phyloP scores from a whole-genome alignment of 2,113 vertebrate genomes.

The Heterotilapia buettikoferi region DNA sequence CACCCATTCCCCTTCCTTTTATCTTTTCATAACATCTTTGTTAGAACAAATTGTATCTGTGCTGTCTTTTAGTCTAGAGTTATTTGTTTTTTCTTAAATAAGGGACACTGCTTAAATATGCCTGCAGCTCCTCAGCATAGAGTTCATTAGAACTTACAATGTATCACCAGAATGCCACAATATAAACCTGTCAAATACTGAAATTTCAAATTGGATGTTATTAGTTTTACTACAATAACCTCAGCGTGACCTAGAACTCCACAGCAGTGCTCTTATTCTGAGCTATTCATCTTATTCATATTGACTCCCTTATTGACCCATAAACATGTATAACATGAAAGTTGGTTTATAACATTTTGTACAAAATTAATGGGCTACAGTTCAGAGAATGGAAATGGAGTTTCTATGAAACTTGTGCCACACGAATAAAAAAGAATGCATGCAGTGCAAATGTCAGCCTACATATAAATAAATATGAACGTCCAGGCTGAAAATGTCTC shows the following conservation, averaged over 20 bases:
- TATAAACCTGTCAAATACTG: conserved; percentile 15
- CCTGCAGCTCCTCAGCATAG: neutral
- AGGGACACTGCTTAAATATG: neutral
- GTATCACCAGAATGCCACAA: conserved; percentile 13
- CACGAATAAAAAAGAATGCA: neutral
- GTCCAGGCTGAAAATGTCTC: neutral
- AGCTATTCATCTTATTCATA: conserved; percentile 1
- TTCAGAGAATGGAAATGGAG: neutral
- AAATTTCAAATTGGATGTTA: conserved; percentile 19
- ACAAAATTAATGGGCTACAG: neutral
- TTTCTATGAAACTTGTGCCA: neutral
- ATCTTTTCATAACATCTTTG: neutral
- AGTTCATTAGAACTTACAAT: conserved; percentile 36
- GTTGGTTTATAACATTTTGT: neutral
- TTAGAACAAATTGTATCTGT: neutral
- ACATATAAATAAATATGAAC: neutral
- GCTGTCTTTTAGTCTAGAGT: neutral
- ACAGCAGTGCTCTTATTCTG: neutral
- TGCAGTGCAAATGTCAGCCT: neutral
- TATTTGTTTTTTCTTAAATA: neutral
- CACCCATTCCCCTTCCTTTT: neutral
- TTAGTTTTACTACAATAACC: conserved; percentile 3
- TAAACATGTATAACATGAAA: neutral
- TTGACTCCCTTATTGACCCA: neutral
- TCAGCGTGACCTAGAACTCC: neutral